Evolutionary conservation across 2,888 invertebrate species (phyloP).

Genomic region (Bellardia pandia): DNA sequence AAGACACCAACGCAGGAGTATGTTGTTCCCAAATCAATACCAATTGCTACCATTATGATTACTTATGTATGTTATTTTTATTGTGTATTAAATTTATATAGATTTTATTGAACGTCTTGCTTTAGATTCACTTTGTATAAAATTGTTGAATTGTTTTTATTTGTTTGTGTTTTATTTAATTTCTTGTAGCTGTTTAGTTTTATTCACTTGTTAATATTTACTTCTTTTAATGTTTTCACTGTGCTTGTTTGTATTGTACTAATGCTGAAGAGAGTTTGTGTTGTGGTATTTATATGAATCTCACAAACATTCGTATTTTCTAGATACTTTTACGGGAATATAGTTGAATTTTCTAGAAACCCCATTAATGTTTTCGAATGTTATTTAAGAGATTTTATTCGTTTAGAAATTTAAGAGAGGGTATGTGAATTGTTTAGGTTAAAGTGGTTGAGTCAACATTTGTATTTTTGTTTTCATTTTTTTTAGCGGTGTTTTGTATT

Average conservation of each 20-base stretch:
- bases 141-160: background rate
- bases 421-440: no score
- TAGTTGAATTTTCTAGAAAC: slow-evolving; percentile 55
- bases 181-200: background rate
- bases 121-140: background rate
- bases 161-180: background rate
- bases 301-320: slow-evolving; percentile 54
- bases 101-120: background rate
- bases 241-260: slow-evolving; percentile 63
- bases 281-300: slow-evolving; percentile 67
- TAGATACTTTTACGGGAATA: slow-evolving; percentile 65
- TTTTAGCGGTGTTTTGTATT: background rate
- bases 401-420: background rate
- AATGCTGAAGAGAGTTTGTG: slow-evolving; percentile 50
- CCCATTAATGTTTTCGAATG: background rate
- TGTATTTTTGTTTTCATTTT: background rate
- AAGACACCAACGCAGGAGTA: slow-evolving; percentile 94
- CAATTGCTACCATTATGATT: slow-evolving; percentile 86
- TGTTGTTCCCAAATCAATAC: slow-evolving; percentile 94
- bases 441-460: background rate
- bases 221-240: slow-evolving; percentile 32
- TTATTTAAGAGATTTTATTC: background rate
- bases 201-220: slow-evolving; percentile 4
- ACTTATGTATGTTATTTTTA: slow-evolving; percentile 76
- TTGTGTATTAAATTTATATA: background rate